Evolutionary conservation across 2,797 vertebrate genomes (phyloP), one percentile per base, ranked within the genome.

Genomic region (Chelon labrosus): DNA sequence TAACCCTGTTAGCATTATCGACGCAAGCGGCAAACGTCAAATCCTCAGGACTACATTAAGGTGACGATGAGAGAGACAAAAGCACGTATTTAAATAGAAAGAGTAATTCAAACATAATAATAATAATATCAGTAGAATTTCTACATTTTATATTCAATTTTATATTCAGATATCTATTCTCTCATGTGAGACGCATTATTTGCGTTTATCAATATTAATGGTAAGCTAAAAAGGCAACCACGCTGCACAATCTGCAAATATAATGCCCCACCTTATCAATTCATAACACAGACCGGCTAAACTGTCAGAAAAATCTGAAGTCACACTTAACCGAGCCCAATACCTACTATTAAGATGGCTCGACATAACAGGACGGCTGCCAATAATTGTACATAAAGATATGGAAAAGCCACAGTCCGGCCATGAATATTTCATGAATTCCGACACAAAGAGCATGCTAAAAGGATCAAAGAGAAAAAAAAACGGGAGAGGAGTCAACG

Each of bases 331-430:
- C 89, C 82, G 87, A 92, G 86, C 89, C 85, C 85, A 88, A 87
- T 89, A 85, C 80, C 87, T 83, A 84, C 93, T 88, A 91, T 94
- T 92, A 91, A 93, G 91, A 94, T 93, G 89, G 93, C 84, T 91
- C 61, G 86, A 92, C 93, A 91, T 91, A 92, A 93, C 90, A 92
- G 92, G 91, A 92, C 85, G 89, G 80, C 90, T 92, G 91, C 90
- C 92, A 93, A 94, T 95, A 95, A 94, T 94, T 94, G 93, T 94
- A 93, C 90, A 94, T 91, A 93, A 92, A 93, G 93, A 93, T 94
- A 94, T 93, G 91, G 90, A 91, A 92, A 92, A 94, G 91, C 92
- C 87, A 92, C 90, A 89, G 89, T 93, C 89, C 87, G 82, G 85
- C 75, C 76, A 95, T 95, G 91, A 94, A 95, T 94, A 95, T 94